Evolutionary conservation across 2,113 vertebrate genomes (phyloP).

Genomic region (Ceyx margarethae): DNA sequence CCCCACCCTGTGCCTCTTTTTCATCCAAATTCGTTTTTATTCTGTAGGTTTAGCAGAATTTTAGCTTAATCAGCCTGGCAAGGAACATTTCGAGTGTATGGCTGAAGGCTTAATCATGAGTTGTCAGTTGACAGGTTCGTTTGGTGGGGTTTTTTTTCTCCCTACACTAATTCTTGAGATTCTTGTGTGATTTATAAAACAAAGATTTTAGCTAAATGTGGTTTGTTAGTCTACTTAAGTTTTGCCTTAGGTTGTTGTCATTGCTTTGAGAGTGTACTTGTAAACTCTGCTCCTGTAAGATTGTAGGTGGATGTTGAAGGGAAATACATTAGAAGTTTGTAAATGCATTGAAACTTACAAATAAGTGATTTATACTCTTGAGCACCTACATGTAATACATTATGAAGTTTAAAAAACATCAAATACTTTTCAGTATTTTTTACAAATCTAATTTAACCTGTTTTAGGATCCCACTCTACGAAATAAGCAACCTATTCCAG

Average conservation of each 20-base stretch:
- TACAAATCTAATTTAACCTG: neutral
- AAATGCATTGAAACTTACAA: neutral
- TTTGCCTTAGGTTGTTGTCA: neutral
- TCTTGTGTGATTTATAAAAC: neutral
- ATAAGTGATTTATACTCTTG: neutral
- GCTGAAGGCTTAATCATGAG: neutral
- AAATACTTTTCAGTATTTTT: neutral
- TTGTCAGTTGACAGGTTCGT: neutral
- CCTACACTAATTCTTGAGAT: rapidly evolving
- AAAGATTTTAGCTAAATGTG: neutral
- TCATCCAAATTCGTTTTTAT: neutral
- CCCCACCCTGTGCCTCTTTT: neutral
- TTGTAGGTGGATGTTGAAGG: neutral
- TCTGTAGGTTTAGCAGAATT: neutral
- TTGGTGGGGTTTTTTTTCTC: neutral
- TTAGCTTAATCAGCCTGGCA: neutral
- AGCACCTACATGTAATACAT: neutral
- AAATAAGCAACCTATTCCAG: conserved; percentile 93
- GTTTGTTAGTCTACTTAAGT: neutral
- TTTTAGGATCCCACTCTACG: conserved; percentile 89
- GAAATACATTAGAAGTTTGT: neutral
- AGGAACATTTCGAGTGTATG: neutral
- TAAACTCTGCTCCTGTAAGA: neutral
- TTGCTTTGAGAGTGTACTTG: neutral
- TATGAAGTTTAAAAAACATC: neutral